A percentile compares a stretch with the other conserved stretches of the same genome.
These are phyloP conservation scores for Nothoprocta pentlandii DNA, from an alignment of 2,113 vertebrate species.

Conservation along the genomic window DNA sequence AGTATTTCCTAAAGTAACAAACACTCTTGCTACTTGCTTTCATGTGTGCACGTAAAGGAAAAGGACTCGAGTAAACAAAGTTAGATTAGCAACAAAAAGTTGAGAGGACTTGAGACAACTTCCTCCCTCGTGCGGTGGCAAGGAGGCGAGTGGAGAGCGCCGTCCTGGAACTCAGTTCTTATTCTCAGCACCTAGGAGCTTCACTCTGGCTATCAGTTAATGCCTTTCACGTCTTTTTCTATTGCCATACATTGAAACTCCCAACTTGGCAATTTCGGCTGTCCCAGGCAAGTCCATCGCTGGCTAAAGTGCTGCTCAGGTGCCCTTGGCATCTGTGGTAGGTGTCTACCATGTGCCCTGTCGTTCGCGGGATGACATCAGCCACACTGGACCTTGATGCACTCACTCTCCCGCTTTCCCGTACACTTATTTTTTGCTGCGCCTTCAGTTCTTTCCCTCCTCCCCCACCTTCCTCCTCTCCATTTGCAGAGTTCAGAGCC, in stretches of 20 bases:
- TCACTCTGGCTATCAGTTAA: background rate
- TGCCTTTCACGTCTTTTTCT: background rate
- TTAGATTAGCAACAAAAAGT: background rate
- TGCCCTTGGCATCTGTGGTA: background rate
- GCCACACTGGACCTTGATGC: background rate
- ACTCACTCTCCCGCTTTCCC: background rate
- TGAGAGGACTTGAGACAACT: background rate
- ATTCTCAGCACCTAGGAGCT: background rate
- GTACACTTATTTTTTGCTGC: conserved; percentile 24
- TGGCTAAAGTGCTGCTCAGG: background rate
- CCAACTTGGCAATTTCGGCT: background rate
- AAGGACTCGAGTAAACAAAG: background rate
- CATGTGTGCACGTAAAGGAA: conserved; percentile 44
- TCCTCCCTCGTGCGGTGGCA: background rate
- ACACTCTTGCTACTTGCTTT: background rate
- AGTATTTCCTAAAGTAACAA: conserved; percentile 25
- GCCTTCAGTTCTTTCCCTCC: conserved; percentile 56
- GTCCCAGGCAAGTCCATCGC: background rate
- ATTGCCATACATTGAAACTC: background rate
- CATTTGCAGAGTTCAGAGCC: conserved; percentile 15
- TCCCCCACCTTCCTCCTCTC: conserved; percentile 38
- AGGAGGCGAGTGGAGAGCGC: background rate
- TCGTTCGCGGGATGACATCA: conserved; percentile 27
- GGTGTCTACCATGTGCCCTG: background rate
- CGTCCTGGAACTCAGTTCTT: background rate